phyloP scores from a whole-genome alignment of 2,888 invertebrate species.

The Mimumesa dahlbomi region DNA sequence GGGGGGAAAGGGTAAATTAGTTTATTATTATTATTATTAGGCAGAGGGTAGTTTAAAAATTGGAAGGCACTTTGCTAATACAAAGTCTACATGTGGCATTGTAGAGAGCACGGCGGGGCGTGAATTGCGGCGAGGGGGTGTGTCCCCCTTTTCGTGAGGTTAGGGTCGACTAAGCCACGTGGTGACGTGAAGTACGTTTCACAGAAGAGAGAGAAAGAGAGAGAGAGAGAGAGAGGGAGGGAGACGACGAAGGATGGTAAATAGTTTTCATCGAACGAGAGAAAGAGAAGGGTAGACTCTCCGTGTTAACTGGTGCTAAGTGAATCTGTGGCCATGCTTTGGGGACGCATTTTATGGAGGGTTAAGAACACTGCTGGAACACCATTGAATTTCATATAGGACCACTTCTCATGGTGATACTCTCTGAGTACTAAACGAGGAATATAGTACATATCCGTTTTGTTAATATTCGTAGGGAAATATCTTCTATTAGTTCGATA shows the following conservation, averaged over 20 bases:
- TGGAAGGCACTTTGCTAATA: constrained; percentile 63
- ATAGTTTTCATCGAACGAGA: constrained; percentile 45
- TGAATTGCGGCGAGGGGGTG: constrained; percentile 72
- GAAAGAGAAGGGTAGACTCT: constrained; percentile 47
- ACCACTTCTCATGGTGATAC: constrained; percentile 53
- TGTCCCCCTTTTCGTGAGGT: constrained; percentile 63
- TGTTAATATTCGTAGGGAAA: too few species aligned
- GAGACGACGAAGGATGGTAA: constrained; percentile 43
- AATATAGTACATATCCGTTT: too few species aligned
- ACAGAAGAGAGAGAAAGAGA: constrained; percentile 28
- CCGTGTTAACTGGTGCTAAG: constrained; percentile 75
- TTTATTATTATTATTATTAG: constrained; percentile 33
- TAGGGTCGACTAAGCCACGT: constrained; percentile 68
- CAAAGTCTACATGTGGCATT: constrained; percentile 57
- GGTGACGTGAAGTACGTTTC: constrained; percentile 67
- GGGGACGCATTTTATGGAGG: constrained; percentile 61
- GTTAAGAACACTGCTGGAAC: constrained; percentile 57
- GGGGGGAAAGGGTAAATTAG: constrained; percentile 33
- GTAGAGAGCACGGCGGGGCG: constrained; percentile 63
- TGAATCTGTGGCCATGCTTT: constrained; percentile 73
- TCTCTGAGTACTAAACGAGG: constrained; percentile 35
- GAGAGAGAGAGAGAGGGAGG: constrained; percentile 34
- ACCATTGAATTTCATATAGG: constrained; percentile 60
- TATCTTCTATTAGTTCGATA: too few species aligned
- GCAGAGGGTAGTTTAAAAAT: constrained; percentile 51